These are phyloP conservation scores for Colletes latitarsis DNA, from an alignment of 1,140 invertebrate species.

Conservation along the genomic window DNA sequence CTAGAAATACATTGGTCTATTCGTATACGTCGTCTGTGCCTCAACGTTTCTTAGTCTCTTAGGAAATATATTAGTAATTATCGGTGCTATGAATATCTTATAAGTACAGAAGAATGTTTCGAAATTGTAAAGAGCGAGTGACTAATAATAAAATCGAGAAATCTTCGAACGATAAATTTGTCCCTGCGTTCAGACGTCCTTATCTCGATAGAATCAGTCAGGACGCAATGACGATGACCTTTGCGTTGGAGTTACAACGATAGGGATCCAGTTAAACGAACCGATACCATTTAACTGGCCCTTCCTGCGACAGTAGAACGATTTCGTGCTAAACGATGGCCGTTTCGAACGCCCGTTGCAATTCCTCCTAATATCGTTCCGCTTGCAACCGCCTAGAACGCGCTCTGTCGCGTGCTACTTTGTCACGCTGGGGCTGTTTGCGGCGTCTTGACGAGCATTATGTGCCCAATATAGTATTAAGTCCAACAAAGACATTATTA, in stretches of 20 bases:
- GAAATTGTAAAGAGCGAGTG: too few species aligned
- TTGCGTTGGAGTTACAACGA: background rate
- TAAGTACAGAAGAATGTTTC: too few species aligned
- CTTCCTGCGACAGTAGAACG: background rate
- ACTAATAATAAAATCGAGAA: too few species aligned
- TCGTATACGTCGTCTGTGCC: too few species aligned
- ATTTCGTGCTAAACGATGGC: constrained; percentile 30
- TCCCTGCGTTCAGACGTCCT: background rate
- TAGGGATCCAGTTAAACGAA: constrained; percentile 1
- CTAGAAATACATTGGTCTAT: too few species aligned
- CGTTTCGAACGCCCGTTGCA: constrained; percentile 6
- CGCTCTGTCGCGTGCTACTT: background rate
- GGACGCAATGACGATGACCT: too few species aligned
- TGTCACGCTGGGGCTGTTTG: background rate
- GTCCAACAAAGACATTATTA: too few species aligned
- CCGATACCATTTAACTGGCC: constrained; percentile 21
- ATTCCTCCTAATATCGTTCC: constrained; percentile 27
- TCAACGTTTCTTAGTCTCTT: too few species aligned
- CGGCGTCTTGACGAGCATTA: background rate
- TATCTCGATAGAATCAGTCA: background rate
- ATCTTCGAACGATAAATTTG: too few species aligned
- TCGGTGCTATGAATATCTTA: too few species aligned
- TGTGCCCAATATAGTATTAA: background rate
- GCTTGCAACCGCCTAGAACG: background rate
- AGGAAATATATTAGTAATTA: too few species aligned